Conservation (phyloP, 2,888 invertebrate genomes). For the Brachypalpus laphriformis region DNA sequence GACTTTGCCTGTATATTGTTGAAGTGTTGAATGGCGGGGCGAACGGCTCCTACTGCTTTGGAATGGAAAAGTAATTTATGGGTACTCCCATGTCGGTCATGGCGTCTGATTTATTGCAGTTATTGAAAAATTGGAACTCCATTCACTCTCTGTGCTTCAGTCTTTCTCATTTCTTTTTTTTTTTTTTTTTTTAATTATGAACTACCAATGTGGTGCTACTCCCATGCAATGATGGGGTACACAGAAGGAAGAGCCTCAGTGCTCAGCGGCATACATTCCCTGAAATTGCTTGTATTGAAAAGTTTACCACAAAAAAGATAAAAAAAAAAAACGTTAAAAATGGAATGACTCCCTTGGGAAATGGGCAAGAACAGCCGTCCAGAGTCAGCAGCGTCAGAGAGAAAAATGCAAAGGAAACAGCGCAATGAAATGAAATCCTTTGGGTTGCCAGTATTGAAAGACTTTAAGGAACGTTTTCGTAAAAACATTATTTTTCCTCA, state of each 20-base stretch:
- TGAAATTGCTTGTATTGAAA: constrained; percentile 59
- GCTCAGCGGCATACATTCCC: constrained; percentile 33
- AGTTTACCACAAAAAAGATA: constrained; percentile 36
- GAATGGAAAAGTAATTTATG: constrained; percentile 78
- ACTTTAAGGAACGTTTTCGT: constrained; percentile 64
- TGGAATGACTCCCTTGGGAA: constrained; percentile 44
- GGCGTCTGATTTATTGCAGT: constrained; percentile 81
- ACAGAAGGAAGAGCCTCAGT: background rate
- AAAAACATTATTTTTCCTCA: too few species aligned
- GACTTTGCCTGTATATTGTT: constrained; percentile 31
- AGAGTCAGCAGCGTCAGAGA: constrained; percentile 8
- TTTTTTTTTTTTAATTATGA: constrained; percentile 42
- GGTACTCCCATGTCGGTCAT: constrained; percentile 79
- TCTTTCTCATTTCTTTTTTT: background rate
- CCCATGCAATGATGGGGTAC: background rate
- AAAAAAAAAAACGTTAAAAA: constrained; percentile 29
- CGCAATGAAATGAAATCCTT: constrained; percentile 31
- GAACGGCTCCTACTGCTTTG: constrained; percentile 20
- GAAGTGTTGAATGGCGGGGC: constrained; percentile 59
- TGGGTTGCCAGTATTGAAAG: constrained; percentile 40
- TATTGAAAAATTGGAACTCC: constrained; percentile 81
- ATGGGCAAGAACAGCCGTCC: constrained; percentile 24
- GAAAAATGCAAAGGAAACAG: constrained; percentile 36
- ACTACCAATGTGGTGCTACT: constrained; percentile 15
- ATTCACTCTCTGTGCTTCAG: constrained; percentile 46